phyloP scores from a whole-genome alignment of 1,140 invertebrate species.

The Coboldia fuscipes region DNA sequence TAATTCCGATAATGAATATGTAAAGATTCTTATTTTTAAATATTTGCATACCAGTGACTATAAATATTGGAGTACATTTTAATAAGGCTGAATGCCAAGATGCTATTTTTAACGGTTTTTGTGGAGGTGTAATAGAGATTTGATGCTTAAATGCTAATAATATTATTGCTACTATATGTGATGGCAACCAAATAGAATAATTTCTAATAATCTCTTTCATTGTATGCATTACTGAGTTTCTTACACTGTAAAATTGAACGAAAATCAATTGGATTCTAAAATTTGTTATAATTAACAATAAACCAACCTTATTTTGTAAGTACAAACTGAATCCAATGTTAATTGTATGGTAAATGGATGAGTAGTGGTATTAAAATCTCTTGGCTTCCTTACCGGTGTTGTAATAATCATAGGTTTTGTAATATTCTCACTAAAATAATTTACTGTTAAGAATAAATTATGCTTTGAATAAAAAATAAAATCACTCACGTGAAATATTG shows the following conservation, averaged over 20 bases:
- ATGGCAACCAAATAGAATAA: constrained; percentile 17
- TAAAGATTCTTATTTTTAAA: neutral
- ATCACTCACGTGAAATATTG: constrained; percentile 32
- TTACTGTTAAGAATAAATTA: constrained; percentile 1
- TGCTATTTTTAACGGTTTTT: constrained; percentile 7
- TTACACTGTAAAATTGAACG: constrained; percentile 9
- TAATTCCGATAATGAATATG: neutral
- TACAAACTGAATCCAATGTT: constrained; percentile 32
- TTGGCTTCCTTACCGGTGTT: constrained; percentile 22
- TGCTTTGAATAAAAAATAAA: constrained; percentile 4
- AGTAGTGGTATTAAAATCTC: constrained; percentile 12
- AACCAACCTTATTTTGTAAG: constrained; percentile 28
- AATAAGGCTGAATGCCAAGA: constrained; percentile 5
- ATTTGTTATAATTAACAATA: neutral
- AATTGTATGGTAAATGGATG: constrained; percentile 24
- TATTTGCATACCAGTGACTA: constrained; percentile 11
- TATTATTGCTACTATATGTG: constrained; percentile 14
- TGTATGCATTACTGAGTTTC: constrained; percentile 13
- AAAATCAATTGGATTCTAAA: neutral
- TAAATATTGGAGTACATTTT: constrained; percentile 11
- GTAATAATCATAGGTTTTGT: constrained; percentile 25
- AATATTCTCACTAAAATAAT: constrained; percentile 21
- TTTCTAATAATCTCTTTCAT: constrained; percentile 12
- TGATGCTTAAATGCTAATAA: constrained; percentile 14
- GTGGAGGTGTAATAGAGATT: constrained; percentile 3